A percentile compares a stretch with the other conserved stretches of the same genome.
These are phyloP conservation scores for Philhelius pedissequus DNA, from an alignment of 2,888 invertebrate species.

Conservation along the genomic window DNA sequence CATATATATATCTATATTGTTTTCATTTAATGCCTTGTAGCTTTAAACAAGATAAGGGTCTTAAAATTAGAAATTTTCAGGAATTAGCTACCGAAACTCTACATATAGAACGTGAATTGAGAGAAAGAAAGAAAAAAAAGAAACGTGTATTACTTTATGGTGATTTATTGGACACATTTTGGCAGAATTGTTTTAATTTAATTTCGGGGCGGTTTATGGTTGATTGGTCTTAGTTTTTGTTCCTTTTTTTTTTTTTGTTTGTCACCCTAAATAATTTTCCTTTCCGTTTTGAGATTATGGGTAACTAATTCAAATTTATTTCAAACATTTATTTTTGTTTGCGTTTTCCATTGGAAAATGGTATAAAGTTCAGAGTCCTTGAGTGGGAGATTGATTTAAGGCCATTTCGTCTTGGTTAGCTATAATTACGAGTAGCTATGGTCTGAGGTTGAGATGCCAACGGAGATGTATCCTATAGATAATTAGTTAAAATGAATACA, in stretches of 20 bases:
- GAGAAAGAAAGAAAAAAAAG: not conserved
- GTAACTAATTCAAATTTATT: not conserved
- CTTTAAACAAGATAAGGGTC: constrained; percentile 51
- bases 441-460: too few relatives aligned
- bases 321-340: not conserved
- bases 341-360: not conserved
- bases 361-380: too few relatives aligned
- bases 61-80: constrained; percentile 26
- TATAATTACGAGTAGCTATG: too few relatives aligned
- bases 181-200: constrained; percentile 37
- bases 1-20: too few relatives aligned
- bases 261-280: not conserved
- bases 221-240: constrained; percentile 1
- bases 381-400: too few relatives aligned
- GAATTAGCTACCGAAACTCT: constrained; percentile 16
- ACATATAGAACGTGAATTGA: too few relatives aligned
- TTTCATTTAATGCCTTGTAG: not conserved
- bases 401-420: not conserved
- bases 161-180: constrained; percentile 52
- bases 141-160: not conserved
- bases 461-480: too few relatives aligned
- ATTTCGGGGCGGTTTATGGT: constrained; percentile 27
- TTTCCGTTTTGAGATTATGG: not conserved
- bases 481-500: too few relatives aligned
- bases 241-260: not conserved